Conservation (phyloP, 1,140 invertebrate genomes). For the Drosophila jambulina region DNA sequence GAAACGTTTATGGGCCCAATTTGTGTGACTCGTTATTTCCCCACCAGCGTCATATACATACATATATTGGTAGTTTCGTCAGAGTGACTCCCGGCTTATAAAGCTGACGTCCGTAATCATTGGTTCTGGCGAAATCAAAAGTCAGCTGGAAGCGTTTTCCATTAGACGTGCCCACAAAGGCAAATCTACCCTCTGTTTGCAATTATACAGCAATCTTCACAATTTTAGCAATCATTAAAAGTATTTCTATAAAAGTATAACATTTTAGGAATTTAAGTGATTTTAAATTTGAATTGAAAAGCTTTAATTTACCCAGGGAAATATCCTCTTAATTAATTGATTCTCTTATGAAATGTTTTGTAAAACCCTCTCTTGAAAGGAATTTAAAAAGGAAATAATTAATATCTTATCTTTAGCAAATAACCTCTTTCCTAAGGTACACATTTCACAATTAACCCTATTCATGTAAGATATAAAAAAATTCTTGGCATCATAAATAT, state of each 20-base stretch:
- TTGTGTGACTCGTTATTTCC: constrained; percentile 19
- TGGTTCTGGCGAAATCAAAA: constrained; percentile 20
- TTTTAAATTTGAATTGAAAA: background rate
- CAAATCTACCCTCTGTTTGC: background rate
- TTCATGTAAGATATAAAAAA: constrained; percentile 4
- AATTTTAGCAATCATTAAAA: background rate
- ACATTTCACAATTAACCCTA: background rate
- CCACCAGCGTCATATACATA: constrained; percentile 9
- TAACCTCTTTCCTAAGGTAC: background rate
- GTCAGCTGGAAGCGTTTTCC: constrained; percentile 2
- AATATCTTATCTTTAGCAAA: background rate
- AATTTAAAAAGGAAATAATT: background rate
- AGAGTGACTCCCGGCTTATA: constrained; percentile 16
- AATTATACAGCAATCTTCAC: background rate
- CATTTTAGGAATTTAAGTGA: too few relatives aligned
- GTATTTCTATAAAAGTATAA: background rate
- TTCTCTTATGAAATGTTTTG: too few relatives aligned
- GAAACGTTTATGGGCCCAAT: constrained; percentile 18
- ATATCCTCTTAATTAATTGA: background rate
- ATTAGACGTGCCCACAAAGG: constrained; percentile 19
- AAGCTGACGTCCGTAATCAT: constrained; percentile 14
- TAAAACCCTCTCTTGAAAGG: background rate
- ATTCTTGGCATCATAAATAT: constrained; percentile 22
- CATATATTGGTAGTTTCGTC: constrained; percentile 7
- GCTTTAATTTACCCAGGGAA: background rate